Evolutionary conservation across 2,113 vertebrate genomes (phyloP), one percentile per base, ranked within the genome.

Genomic region (Haliaeetus leucogaster): DNA sequence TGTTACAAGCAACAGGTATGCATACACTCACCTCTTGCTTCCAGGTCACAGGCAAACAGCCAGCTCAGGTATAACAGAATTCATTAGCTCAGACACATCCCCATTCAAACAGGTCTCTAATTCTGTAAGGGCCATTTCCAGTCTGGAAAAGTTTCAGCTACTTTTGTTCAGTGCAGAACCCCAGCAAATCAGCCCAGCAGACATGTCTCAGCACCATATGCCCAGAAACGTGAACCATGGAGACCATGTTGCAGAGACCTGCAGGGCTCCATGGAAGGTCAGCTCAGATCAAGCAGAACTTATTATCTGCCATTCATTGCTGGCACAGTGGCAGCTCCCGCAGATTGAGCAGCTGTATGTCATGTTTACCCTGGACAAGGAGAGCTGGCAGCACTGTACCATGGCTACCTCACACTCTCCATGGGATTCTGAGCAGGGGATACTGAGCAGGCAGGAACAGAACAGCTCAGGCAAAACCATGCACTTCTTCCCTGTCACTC

Each of bases 1-100:
- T 94, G 53, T 86, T 89, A 63, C 70, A 94, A 86, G 81, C 48
- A 94, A 67, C 34, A 82, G 65, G 70, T 48, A 92, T 50, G 61
- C 0, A 6, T 65, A 66, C 23, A 14, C 55, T 79, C 59, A 73
- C 43, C 30, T 50, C 55, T 59, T 26, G 40, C 66, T 92, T 59
- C 55, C 77, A 59, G 23, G 59, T 55, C 76, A 22, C n/a, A 53
- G 92, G 89, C 65, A 50, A 21, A 7, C 34, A 32, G 85, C 81
- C 92, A 94, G 85, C 66, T 89, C 66, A 82, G 32, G 71, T 80
- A 30, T 65, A 84, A 80, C 61, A 87, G 29, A 79, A 70, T 32
- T 76, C 61, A 38, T 72, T 62, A 62, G 59, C 77, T 82, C 77
- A 88, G 32, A 81, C 40, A 77, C 36, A 82, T 62, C 59, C 48